Percentiles rank a stretch among this genome's conserved stretches.
These are phyloP conservation scores for Naja naja DNA, from an alignment of 2,113 vertebrate genomes.

Conservation along the genomic window DNA sequence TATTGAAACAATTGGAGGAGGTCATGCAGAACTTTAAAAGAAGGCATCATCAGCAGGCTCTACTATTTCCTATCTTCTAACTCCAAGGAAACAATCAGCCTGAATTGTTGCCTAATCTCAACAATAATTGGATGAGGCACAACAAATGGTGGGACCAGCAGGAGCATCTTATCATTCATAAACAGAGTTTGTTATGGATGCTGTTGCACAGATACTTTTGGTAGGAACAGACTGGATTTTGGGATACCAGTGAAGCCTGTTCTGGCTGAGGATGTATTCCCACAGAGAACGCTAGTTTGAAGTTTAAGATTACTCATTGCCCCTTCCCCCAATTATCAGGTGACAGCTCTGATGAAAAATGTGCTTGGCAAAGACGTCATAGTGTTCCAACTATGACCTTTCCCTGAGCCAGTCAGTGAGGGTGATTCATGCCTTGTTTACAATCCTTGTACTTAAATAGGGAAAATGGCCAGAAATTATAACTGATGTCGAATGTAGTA, in stretches of 20 bases:
- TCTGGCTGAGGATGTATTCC: no score
- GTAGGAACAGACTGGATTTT: no score
- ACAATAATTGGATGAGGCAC: no score
- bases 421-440: background rate
- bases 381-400: background rate
- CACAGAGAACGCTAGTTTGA: background rate
- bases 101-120: no score
- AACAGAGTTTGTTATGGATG: no score
- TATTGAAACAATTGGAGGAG: background rate
- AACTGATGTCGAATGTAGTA: background rate
- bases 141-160: no score
- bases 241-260: no score
- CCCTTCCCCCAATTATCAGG: background rate
- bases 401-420: background rate
- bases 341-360: background rate
- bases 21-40: background rate
- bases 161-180: no score
- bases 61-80: no score
- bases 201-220: no score
- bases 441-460: background rate
- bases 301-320: background rate
- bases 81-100: no score
- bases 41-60: background rate
- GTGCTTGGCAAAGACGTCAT: background rate
- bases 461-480: background rate